Percentiles rank a stretch among this genome's conserved stretches.
Evolutionary conservation across 2,113 vertebrate genomes (phyloP).

Genomic region (Seriola aureovittata): DNA sequence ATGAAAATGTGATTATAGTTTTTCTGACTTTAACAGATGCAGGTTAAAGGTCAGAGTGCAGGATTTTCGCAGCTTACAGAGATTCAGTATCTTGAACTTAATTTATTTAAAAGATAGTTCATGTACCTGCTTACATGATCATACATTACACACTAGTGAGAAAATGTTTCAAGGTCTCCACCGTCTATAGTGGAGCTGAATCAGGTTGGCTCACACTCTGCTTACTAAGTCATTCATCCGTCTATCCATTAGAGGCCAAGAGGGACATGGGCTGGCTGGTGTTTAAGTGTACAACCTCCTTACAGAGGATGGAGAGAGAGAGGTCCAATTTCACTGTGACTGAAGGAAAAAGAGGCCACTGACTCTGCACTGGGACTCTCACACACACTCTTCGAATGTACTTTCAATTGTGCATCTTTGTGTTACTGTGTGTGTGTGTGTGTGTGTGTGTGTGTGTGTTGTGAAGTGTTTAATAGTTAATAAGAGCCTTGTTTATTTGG

Average conservation of each 20-base stretch:
- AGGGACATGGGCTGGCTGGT: constrained; percentile 28
- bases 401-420: constrained; percentile 57
- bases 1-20: neutral
- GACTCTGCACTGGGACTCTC: constrained; percentile 65
- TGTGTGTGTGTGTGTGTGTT: constrained; percentile 40
- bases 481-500: constrained; percentile 78
- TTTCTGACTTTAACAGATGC: neutral
- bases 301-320: constrained; percentile 33
- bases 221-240: constrained; percentile 56
- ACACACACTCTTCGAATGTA: constrained; percentile 27
- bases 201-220: constrained; percentile 45
- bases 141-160: neutral
- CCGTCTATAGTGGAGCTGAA: constrained; percentile 53
- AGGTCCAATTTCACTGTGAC: constrained; percentile 78
- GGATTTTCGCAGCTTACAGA: no score
- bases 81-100: neutral
- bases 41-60: constrained; percentile 1
- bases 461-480: constrained; percentile 79
- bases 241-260: constrained; percentile 39
- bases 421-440: constrained; percentile 39
- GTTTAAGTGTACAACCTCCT: constrained; percentile 61
- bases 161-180: constrained; percentile 24
- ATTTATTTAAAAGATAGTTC: constrained; percentile 7
- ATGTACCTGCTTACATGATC: neutral
- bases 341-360: constrained; percentile 62